Evolutionary conservation across 2,888 invertebrate genomes (phyloP).

Genomic region (Oscheius onirici): DNA sequence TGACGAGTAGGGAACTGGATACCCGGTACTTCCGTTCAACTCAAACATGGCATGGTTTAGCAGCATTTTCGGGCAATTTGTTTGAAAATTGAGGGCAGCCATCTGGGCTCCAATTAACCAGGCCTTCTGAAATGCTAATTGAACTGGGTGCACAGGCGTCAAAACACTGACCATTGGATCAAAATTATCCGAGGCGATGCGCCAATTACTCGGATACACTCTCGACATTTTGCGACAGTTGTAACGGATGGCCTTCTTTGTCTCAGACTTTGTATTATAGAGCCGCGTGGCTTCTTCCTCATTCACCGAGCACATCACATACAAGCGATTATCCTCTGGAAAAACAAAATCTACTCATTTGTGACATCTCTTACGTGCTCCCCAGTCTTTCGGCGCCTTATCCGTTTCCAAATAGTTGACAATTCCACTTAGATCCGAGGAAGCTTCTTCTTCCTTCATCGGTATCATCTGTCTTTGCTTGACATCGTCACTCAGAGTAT

Average conservation of each 20-base stretch:
- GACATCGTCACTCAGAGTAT: constrained; percentile 40
- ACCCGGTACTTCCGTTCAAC: constrained; percentile 86
- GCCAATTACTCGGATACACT: constrained; percentile 45
- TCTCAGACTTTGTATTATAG: constrained; percentile 2
- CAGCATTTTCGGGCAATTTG: constrained; percentile 83
- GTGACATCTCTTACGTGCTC: constrained; percentile 11
- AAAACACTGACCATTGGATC: constrained; percentile 42
- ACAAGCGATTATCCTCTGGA: constrained; percentile 30
- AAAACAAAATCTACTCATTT: too few relatives aligned
- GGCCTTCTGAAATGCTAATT: constrained; percentile 75
- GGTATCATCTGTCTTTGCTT: constrained; percentile 39
- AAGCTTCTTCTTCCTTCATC: constrained; percentile 43
- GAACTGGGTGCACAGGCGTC: not conserved
- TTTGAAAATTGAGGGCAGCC: constrained; percentile 80
- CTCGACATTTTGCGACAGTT: constrained; percentile 36
- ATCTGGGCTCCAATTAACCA: constrained; percentile 93
- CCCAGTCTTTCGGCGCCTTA: constrained; percentile 31
- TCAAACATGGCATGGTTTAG: constrained; percentile 92
- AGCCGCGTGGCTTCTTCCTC: constrained; percentile 25
- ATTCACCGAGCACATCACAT: constrained; percentile 32
- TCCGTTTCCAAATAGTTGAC: constrained; percentile 66
- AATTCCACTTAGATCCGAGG: constrained; percentile 54
- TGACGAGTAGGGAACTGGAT: not conserved
- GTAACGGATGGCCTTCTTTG: constrained; percentile 25
- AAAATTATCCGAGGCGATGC: constrained; percentile 29